Evolutionary conservation across 2,797 vertebrate genomes (phyloP).

Genomic region (Helicolenus hilgendorfi): DNA sequence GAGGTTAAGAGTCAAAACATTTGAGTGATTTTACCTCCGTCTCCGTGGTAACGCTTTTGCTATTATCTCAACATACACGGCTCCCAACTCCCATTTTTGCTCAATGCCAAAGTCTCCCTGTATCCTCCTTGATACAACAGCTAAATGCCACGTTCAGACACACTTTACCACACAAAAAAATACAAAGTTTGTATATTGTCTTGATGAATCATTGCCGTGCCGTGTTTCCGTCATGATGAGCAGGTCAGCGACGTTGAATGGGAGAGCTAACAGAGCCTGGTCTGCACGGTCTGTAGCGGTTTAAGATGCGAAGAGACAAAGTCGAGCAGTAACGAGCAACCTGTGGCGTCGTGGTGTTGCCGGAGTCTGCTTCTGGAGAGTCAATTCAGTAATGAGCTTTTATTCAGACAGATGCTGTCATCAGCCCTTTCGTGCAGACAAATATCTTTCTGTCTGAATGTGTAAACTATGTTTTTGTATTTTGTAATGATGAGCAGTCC

Average conservation of each 20-base stretch:
- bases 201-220: constrained; percentile 12
- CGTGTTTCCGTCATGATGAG: constrained; percentile 3
- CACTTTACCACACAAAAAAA: neutral
- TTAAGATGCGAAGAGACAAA: constrained; percentile 19
- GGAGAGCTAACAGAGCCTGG: neutral
- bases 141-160: neutral
- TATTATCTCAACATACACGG: constrained; percentile 36
- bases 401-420: constrained; percentile 34
- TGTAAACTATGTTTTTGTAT: constrained; percentile 37
- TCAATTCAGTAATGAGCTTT: constrained; percentile 57
- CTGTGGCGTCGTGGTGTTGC: constrained; percentile 29
- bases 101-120: neutral
- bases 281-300: neutral
- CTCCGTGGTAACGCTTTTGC: constrained; percentile 71
- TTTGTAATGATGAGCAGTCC: constrained; percentile 66
- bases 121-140: constrained; percentile 5
- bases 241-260: neutral
- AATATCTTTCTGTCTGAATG: constrained; percentile 40
- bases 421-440: constrained; percentile 10
- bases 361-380: constrained; percentile 24
- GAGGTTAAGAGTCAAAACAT: constrained; percentile 63
- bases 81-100: constrained; percentile 26
- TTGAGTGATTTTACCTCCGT: constrained; percentile 72
- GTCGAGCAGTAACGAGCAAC: constrained; percentile 68
- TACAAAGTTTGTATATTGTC: neutral